Evolutionary conservation across 2,113 vertebrate genomes (phyloP).

Genomic region (Suricata suricatta): DNA sequence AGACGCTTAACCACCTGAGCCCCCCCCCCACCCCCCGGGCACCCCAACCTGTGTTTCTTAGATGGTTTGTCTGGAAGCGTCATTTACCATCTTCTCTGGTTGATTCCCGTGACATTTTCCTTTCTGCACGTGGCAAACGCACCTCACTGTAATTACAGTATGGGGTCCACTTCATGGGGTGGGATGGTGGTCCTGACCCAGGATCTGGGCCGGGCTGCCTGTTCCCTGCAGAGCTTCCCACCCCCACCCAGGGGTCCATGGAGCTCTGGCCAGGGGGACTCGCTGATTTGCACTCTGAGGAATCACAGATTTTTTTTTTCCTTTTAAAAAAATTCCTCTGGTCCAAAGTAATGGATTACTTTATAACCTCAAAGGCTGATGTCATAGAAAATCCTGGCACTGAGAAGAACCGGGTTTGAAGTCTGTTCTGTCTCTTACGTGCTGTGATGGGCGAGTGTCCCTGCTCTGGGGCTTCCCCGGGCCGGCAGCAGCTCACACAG

Average conservation of each 20-base stretch:
- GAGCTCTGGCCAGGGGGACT: constrained; percentile 36
- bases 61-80: neutral
- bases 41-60: neutral
- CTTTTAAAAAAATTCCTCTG: neutral
- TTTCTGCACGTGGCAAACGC: neutral
- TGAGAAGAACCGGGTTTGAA: neutral
- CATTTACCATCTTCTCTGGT: neutral
- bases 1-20: too few relatives aligned
- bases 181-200: constrained; percentile 76
- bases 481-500: neutral
- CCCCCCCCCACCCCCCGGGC: too few relatives aligned
- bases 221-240: constrained; percentile 70
- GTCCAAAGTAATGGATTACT: neutral
- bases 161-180: constrained; percentile 25
- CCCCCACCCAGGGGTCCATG: constrained; percentile 69
- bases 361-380: neutral
- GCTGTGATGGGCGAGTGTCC: neutral
- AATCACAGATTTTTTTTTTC: neutral
- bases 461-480: neutral
- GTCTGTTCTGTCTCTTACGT: neutral
- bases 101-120: neutral
- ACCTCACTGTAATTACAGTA: neutral
- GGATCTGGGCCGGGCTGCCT: constrained; percentile 65
- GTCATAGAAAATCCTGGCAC: neutral
- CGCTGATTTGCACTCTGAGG: constrained; percentile 60